Evolutionary conservation across 2,113 vertebrate species (phyloP).

Genomic region (Protomyctophum bolini): DNA sequence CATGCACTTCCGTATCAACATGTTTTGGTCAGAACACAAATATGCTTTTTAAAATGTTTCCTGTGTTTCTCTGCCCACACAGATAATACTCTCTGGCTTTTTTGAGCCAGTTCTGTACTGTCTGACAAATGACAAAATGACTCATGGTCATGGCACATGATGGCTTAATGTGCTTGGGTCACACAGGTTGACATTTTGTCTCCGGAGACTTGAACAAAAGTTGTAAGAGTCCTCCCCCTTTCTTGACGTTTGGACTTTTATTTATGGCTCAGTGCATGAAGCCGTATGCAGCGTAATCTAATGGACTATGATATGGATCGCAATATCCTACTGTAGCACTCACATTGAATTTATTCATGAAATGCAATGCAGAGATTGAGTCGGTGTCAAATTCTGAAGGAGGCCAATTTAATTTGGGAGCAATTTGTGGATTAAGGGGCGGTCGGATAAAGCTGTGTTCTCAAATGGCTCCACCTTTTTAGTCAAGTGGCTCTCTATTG

Average conservation of each 20-base stretch:
- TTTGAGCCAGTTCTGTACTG: no score
- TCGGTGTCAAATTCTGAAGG: conserved; percentile 5
- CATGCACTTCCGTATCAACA: no score
- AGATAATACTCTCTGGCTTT: no score
- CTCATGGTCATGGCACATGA: neutral
- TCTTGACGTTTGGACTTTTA: conserved; percentile 6
- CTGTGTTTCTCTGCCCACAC: no score
- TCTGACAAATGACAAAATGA: no score
- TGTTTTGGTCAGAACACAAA: no score
- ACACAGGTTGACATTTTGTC: neutral
- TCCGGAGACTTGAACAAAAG: no score
- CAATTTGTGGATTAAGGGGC: conserved; percentile 30
- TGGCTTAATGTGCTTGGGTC: neutral
- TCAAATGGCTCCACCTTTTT: conserved; percentile 25
- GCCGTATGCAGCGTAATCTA: conserved; percentile 19
- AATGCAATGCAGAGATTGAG: conserved; percentile 16
- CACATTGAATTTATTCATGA: conserved; percentile 32
- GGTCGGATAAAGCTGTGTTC: conserved; percentile 23
- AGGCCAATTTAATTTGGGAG: conserved; percentile 30
- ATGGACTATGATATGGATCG: conserved; percentile 11
- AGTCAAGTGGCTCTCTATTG: conserved; percentile 22
- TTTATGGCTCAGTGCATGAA: neutral
- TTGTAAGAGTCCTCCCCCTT: neutral
- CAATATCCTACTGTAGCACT: neutral
- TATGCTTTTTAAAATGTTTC: no score